A percentile compares a stretch with the other conserved stretches of the same genome.
phyloP scores from a whole-genome alignment of 2,797 vertebrate species.

The Gila robusta region DNA sequence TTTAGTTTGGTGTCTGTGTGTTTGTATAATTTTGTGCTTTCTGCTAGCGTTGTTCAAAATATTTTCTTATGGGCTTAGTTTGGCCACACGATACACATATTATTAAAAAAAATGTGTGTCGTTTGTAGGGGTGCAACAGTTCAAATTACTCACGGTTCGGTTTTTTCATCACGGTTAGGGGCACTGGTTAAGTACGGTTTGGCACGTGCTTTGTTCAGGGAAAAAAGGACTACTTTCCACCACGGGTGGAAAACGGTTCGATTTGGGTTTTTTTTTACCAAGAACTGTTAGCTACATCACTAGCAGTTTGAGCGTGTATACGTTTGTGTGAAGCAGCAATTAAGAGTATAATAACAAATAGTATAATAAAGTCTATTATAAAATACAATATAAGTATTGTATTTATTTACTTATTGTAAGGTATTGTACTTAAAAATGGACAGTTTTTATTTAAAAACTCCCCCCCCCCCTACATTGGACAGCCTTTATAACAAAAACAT shows the following conservation, averaged over 20 bases:
- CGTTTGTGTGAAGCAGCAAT: neutral
- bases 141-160: too few relatives aligned
- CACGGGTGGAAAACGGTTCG: too few relatives aligned
- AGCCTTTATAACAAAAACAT: slow-evolving; percentile 7
- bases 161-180: too few relatives aligned
- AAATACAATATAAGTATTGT: too few relatives aligned
- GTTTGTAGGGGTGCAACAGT: too few relatives aligned
- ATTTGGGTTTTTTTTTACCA: too few relatives aligned
- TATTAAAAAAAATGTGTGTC: too few relatives aligned
- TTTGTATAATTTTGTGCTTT: neutral
- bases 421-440: neutral
- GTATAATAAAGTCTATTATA: neutral
- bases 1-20: slow-evolving; percentile 5
- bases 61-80: neutral
- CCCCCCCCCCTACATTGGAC: neutral
- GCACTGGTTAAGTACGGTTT: too few relatives aligned
- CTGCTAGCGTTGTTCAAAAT: neutral
- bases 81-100: neutral
- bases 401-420: neutral
- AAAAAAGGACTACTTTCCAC: too few relatives aligned
- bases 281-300: too few relatives aligned
- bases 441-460: neutral
- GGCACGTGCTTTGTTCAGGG: too few relatives aligned
- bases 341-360: neutral
- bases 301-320: neutral